Base-by-base conservation (phyloP, 2,888 invertebrate genomes). In the Glaucopsyche alexis region DNA sequence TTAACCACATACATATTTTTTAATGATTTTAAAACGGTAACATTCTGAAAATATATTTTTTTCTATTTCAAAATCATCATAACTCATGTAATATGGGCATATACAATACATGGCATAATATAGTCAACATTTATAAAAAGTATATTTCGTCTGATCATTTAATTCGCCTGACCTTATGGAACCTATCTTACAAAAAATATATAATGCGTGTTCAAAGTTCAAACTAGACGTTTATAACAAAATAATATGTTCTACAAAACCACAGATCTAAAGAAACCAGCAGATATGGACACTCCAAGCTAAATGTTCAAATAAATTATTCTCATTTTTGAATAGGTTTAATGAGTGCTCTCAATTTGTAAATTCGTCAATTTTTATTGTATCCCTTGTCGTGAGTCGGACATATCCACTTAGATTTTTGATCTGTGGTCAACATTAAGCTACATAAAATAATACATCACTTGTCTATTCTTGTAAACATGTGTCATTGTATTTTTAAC, bases 181-280 rank as follows among this genome's bases (percentile, higher is more conserved):
- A 73, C 73, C 75, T 73, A 84, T 84, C 83, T 83, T 85, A 87
- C 84, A 86, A 85, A 83, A 87, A 84, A 85, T 82, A 83, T 83
- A 84, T 80, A 77, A 74, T 77, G 71, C 70, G 75, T 72, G 74
- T 71, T 65, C 52, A 29, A 66, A 66, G 66, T 74, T 69, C 86
- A 85, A 86, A 85, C 83, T 82, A 85, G n/a, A n/a, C n/a, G n/a
- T n/a, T 60, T 38, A 29, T 29, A 85, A 86, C 86, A 87, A 29
- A 67, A 40, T 86, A 85, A 29, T 29, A 86, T 83, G 84, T 84
- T 84, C 86, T 85, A 60, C 11, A 29, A 60, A 60, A 38, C 60
- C 60, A 60, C 29, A 60, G 13, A 60, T 60, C 60, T 60, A 7
- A 60, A 13, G 16, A 60, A 29, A 60, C 60, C 29, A 60, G 60